Base-by-base conservation (phyloP, 2,888 invertebrate genomes). In the Aplocera efformata region DNA sequence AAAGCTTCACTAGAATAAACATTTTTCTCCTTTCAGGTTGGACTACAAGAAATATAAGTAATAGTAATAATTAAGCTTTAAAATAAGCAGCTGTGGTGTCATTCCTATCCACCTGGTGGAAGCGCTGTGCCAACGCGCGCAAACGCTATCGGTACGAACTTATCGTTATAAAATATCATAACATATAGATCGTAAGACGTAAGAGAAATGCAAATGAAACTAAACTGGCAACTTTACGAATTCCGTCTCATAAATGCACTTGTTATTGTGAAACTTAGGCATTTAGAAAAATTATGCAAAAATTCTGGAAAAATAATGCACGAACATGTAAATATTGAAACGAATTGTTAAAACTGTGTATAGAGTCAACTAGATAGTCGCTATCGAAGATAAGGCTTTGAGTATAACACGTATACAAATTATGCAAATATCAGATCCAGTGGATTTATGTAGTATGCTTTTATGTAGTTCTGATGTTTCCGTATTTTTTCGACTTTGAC, bases 11-110 rank as follows among this genome's bases (percentile, higher is more conserved):
- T 50, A 27, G 10, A 7, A 4, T 7, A 10, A 3, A 31, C 43
- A 7, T 34, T 25, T 29, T 35, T 43, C 37, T 35, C 27, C 6
- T 64, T 58, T 20, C 85, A 90, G 90, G 79, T 88, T 71, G 89
- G 79, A 58, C 76, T 89, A 62, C 84, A 83, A 77, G 86, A 89
- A 67, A 90, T 90, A 86, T 90, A 90, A 90, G 88, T 81, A 62
- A 66, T 65, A 68, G 53, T 64, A 48, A 53, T 49, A 31, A 21
- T 56, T n/a, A 66, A 61, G 60, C 53, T 56, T n/a, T 58, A 63
- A 50, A 63, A 55, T 60, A 63, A 67, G 64, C 63, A 66, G 67
- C 63, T 63, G 60, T 65, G 64, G 67, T 67, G 61, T 69, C 67
- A 73, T 70, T 72, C 74, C 69, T 65, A 58, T 46, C 52, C 49